phyloP scores from a whole-genome alignment of 35 echinoderm and acorn worm species.

The Patiria miniata region DNA sequence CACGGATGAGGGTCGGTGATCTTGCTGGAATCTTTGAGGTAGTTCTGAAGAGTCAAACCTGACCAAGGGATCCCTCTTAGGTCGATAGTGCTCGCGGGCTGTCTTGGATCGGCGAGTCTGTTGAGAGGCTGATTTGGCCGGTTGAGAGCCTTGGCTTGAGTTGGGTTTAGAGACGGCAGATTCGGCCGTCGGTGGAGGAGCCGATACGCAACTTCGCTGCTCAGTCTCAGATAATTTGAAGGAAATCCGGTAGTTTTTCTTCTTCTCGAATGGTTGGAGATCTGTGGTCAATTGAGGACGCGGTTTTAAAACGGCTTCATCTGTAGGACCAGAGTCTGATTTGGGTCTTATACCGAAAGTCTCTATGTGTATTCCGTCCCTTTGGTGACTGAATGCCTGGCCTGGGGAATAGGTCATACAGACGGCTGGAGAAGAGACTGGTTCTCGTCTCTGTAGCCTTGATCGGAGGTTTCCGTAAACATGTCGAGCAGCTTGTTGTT shows the following conservation, averaged over 20 bases:
- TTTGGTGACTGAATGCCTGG: not conserved
- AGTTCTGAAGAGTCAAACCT: not conserved
- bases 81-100: not conserved
- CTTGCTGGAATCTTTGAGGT: not conserved
- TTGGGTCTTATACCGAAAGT: not conserved
- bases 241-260: not conserved
- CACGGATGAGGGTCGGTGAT: not conserved
- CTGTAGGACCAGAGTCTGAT: not conserved
- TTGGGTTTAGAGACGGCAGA: not conserved
- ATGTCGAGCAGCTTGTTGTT: not conserved
- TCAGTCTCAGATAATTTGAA: not conserved
- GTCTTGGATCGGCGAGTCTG: not conserved
- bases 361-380: not conserved
- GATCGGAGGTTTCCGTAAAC: slow-evolving; percentile 10
- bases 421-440: not conserved
- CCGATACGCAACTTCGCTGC: not conserved
- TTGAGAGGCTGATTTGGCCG: not conserved
- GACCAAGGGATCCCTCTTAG: not conserved
- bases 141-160: not conserved
- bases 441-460: not conserved
- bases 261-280: not conserved
- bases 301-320: not conserved
- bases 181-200: slow-evolving; percentile 3
- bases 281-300: not conserved
- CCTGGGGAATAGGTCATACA: not conserved